Conservation (phyloP, 2,797 vertebrate genomes). For the Lepidocolaptes lacrymiger region DNA sequence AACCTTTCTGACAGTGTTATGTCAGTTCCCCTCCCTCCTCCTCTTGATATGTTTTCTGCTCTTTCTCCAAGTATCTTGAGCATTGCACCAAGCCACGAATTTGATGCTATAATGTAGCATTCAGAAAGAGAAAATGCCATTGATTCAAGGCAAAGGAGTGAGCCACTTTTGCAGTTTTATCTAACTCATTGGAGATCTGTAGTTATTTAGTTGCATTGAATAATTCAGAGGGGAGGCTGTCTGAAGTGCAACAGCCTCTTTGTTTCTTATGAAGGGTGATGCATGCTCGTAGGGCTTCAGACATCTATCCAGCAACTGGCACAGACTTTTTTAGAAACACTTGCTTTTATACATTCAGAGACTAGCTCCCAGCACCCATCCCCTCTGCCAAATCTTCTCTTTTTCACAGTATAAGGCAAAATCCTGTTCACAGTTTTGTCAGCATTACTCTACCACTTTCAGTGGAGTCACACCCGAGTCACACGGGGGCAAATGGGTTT, state of each 20-base stretch:
- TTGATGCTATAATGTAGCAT: neutral
- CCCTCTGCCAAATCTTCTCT: neutral
- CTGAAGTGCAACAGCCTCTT: neutral
- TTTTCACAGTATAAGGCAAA: constrained; percentile 2
- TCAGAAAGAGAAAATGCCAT: neutral
- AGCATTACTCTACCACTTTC: neutral
- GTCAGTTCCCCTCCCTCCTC: neutral
- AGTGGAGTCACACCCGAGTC: neutral
- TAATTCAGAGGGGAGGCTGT: constrained; percentile 17
- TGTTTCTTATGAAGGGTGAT: neutral
- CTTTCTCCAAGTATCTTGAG: neutral
- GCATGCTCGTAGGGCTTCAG: neutral
- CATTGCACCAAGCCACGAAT: neutral
- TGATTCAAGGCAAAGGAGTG: neutral
- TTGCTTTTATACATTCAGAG: neutral
- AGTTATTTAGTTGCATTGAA: constrained; percentile 47
- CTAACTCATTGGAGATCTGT: neutral
- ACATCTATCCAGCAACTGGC: neutral
- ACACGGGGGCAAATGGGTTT: neutral
- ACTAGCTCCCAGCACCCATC: neutral
- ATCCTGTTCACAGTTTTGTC: neutral
- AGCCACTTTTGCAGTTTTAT: neutral
- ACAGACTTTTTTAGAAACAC: neutral
- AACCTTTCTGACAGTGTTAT: neutral
- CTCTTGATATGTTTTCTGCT: neutral